Evolutionary conservation across 2,888 invertebrate genomes (phyloP), one percentile per base, ranked within the genome.

Genomic region (Latrodectus elegans): DNA sequence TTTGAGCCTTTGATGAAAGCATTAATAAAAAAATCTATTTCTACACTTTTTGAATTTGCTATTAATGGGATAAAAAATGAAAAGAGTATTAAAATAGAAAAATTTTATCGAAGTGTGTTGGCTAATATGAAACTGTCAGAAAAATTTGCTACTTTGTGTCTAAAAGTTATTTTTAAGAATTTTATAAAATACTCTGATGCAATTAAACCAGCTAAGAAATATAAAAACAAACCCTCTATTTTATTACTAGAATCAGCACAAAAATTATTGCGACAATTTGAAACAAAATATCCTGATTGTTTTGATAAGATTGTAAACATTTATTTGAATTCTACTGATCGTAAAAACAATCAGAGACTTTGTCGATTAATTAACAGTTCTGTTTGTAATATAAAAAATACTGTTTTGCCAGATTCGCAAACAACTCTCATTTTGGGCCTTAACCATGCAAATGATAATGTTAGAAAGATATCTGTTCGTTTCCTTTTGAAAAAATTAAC

Each of bases 381-480:
- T 9, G 55, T 89, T 6, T 76, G 74, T 12, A 74, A 55, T 68
- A 90, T 91, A 60, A 91, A 91, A 60, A 91, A 91, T 75, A 90
- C 91, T 53, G 79, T 91, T 4, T 8, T 84, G 52, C 89, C 90
- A 9, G 91, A 91, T 85, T 89, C 83, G 14, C 89, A 90, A 0
- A 93, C 93, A 64, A 93, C 94, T 79, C 93, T 95, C 0, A 94
- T 95, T 90, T 94, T 95, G 91, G 95, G 95, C 90, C 92, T 97
- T 0, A 95, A 96, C 90, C 96, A 97, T 92, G 93, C 95, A 0
- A 95, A 94, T 90, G 92, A 95, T 0, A 92, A 94, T 73, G 93
- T 95, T 79, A 94, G 97, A 89, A 92, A 94, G 3, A 93, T 94
- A 90, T 96, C 96, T 0, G 93, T 97, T 0, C 93, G 94, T 90